These are phyloP conservation scores for Drosophila lacicola DNA, from an alignment of 2,888 invertebrate genomes.

Conservation along the genomic window DNA sequence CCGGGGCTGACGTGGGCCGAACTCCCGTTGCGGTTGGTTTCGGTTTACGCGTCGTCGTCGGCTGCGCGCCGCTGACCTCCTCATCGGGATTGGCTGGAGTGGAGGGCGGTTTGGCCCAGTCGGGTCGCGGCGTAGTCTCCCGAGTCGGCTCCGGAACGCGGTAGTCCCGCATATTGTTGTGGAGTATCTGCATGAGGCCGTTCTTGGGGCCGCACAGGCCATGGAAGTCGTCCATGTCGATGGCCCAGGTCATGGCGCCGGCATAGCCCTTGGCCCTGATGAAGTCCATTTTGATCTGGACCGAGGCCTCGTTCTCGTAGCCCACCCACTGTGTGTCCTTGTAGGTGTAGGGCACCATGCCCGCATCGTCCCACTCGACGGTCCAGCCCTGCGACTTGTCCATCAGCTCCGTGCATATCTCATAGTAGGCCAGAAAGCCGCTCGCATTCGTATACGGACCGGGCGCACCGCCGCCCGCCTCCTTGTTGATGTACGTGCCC, in stretches of 20 bases:
- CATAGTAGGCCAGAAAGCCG: conserved; percentile 94
- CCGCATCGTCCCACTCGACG: conserved; percentile 92
- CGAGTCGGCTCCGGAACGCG: conserved; percentile 89
- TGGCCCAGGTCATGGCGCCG: conserved; percentile 97
- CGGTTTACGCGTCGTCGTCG: conserved; percentile 74
- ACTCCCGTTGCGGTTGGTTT: conserved; percentile 66
- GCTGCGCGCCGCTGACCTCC: conserved; percentile 41
- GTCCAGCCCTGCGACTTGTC: conserved; percentile 91
- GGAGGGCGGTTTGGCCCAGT: conserved; percentile 92
- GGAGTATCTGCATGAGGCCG: conserved; percentile 90
- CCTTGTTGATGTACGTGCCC: conserved; percentile 95
- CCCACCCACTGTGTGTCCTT: conserved; percentile 96
- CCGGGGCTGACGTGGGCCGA: conserved; percentile 67
- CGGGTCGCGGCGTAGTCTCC: conserved; percentile 90
- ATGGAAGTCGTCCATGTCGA: conserved; percentile 94
- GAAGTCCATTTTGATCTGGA: conserved; percentile 95
- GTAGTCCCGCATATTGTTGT: conserved; percentile 90
- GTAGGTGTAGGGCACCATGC: conserved; percentile 93
- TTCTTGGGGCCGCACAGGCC: conserved; percentile 93
- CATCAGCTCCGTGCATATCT: conserved; percentile 92
- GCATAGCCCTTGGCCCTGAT: conserved; percentile 93
- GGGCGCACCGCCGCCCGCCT: conserved; percentile 94
- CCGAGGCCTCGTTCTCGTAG: conserved; percentile 89
- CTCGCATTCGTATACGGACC: conserved; percentile 94
- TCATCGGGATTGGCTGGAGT: conserved; percentile 87